A percentile compares a stretch with the other conserved stretches of the same genome.
These are phyloP conservation scores for Wiebesia pumilae DNA, from an alignment of 1,140 invertebrate species.

Conservation along the genomic window DNA sequence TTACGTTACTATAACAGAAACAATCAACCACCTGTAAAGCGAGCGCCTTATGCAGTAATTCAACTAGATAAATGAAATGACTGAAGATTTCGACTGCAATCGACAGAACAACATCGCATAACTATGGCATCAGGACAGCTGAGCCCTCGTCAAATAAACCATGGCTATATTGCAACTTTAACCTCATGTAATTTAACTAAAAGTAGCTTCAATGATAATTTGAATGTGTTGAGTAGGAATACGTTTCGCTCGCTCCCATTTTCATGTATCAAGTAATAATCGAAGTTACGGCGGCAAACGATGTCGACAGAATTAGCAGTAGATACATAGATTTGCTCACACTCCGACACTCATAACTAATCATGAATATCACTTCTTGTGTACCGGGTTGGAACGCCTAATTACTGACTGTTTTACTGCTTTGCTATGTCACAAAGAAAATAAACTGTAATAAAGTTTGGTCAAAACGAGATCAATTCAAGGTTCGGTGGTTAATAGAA, in stretches of 20 bases:
- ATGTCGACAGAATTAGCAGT: constrained; percentile 18
- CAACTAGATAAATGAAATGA: neutral
- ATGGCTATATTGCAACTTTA: neutral
- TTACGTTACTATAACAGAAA: neutral
- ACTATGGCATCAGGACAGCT: neutral
- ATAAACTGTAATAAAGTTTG: neutral
- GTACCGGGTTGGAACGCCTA: neutral
- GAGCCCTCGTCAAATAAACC: neutral
- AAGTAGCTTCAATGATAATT: constrained; percentile 18
- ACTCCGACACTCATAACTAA: neutral
- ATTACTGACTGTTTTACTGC: neutral
- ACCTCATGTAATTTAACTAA: constrained; percentile 21
- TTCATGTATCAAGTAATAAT: constrained; percentile 23
- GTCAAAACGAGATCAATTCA: neutral
- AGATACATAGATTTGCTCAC: constrained; percentile 23
- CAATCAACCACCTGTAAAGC: neutral
- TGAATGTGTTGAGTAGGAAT: neutral
- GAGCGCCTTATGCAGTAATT: neutral
- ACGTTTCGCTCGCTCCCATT: neutral
- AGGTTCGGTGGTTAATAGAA: neutral
- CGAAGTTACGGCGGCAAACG: neutral
- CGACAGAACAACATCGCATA: neutral
- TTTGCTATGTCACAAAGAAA: neutral
- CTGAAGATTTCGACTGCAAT: neutral
- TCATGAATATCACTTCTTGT: neutral